Base-by-base conservation (phyloP, 2,797 vertebrate species). In the Esox masquinongy region DNA sequence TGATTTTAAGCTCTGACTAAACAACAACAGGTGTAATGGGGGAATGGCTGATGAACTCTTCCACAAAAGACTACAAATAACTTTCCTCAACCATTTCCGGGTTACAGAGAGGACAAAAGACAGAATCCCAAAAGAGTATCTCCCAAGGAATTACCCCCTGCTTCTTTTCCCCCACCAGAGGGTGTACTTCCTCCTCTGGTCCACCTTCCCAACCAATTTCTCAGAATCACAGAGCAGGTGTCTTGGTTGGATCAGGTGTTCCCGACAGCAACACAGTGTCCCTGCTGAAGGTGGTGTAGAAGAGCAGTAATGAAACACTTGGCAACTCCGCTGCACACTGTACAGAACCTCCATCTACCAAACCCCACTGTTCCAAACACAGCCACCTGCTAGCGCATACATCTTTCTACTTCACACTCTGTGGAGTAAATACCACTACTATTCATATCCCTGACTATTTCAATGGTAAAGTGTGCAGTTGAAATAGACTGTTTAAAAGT, bases 291-390 rank as follows among this genome's bases (percentile, higher is more conserved):
- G 5, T 24, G n/a, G 14, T 26, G 64, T 79, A 43, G 68, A 73
- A 24, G 72, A 9, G 68, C 73, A 77, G 76, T 81, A 72, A 70
- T 69, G 80, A 83, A 76, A 72, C 67, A 77, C 74, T 74, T 72
- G 82, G 78, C 79, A 31, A 22, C n/a, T n/a, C 56, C 5, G 26
- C 64, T 68, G 72, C 19, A 61, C 73, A 70, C 49, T 67, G 72
- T 78, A 80, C 17, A 7, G 14, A 47, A 17, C 79, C 74, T 76
- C 68, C 81, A 26, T 73, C 73, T 79, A 79, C 64, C 79, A 75
- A 69, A 66, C n/a, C 76, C 78, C 80, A 74, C n/a, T 43, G 67
- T 24, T 24, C n/a, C 22, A 26, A 67, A 67, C 26, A 19, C 64
- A 17, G 64, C 64, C 8, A 16, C 64, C 64, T 67, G 64, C 64